Evolutionary conservation across 2,113 vertebrate genomes (phyloP), one percentile per base, ranked within the genome.

Genomic region (Scortum barcoo): DNA sequence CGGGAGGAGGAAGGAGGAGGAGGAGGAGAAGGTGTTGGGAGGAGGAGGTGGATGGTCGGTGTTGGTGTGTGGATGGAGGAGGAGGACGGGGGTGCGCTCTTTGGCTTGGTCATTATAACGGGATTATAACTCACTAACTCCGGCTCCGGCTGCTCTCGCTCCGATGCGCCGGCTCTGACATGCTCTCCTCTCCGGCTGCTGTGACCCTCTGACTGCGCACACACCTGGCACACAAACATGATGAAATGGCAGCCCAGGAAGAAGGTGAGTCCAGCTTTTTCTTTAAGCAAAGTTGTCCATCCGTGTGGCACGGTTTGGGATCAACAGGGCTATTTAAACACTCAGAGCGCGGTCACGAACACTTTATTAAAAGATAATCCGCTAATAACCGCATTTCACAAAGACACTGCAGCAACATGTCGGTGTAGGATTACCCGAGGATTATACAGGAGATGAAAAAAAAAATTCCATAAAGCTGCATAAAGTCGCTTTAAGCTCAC

Each of bases 211-310:
- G 95, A 97, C 94, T 96, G 85, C 91, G 92, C 92, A 83, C 93
- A 89, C 72, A 83, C 88, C 94, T 91, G 95, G 82, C 92, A 86
- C 92, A 94, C 95, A 96, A 98, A 99, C 96, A 99, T 99, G 97
- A 99, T 99, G 97, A 99, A 99, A 97, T 99, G 97, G 97, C 97
- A 99, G 97, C 97, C 97, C 93, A 95, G 97, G 95, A 98, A 98
- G 95, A 99, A 99, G 97, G 97, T 99, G 94, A 95, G 96, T 72
- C 26, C 26, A n/a, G 38, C 44, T 73, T 20, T 42, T 40, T n/a
- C n/a, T n/a, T n/a, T n/a, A n/a, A n/a, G n/a, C 53, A 46, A 88
- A 92, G 74, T 89, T 89, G 77, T n/a, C n/a, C n/a, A n/a, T n/a
- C n/a, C n/a, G n/a, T n/a, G n/a, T 33, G 87, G 60, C 72, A 58